Evolutionary conservation across 2,797 vertebrate species (phyloP), one percentile per base, ranked within the genome.

Genomic region (Sebastes steindachneri): DNA sequence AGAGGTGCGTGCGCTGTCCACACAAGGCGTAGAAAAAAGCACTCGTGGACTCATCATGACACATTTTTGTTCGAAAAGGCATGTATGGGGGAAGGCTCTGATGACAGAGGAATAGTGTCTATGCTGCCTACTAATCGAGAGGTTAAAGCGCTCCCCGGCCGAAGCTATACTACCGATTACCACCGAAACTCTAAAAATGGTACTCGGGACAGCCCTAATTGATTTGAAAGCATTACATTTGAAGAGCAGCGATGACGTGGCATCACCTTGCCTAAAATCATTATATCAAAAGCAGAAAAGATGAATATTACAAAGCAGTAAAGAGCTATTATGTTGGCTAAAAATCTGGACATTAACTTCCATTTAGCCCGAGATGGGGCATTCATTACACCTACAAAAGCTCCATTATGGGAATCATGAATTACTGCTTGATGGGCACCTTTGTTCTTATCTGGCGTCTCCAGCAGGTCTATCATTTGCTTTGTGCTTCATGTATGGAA

Each of bases 361-460:
- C 65, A 86, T 79, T 85, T 21, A 76, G 55, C 26, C 58, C 37
- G 2, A 55, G 48, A 60, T 1, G 9, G 29, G 58, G 65, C 54
- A 19, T 63, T 60, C 67, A 75, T 29, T 35, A 25, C 1, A 0
- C 4, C 54, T 11, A 76, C 72, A 73, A 74, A 35, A 35, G 3
- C 10, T 69, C 59, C 41, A 77, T 84, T 68, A 62, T 25, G 5
- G 19, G 33, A 60, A 64, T 31, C 21, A 21, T 80, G 48, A 82
- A 80, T 85, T 21, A 37, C 66, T 8, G 31, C 71, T 59, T 77
- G 76, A 89, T 70, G 5, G 65, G 59, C 29, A 64, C 74, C 70
- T 86, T 86, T 86, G 70, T 79, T 81, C 77, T 84, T n/a, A 80
- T 89, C 83, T 69, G 82, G 82, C 57, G 3, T 60, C 59, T 81